phyloP scores from a whole-genome alignment of 2,113 vertebrate species.

The Megatriorchis doriae region DNA sequence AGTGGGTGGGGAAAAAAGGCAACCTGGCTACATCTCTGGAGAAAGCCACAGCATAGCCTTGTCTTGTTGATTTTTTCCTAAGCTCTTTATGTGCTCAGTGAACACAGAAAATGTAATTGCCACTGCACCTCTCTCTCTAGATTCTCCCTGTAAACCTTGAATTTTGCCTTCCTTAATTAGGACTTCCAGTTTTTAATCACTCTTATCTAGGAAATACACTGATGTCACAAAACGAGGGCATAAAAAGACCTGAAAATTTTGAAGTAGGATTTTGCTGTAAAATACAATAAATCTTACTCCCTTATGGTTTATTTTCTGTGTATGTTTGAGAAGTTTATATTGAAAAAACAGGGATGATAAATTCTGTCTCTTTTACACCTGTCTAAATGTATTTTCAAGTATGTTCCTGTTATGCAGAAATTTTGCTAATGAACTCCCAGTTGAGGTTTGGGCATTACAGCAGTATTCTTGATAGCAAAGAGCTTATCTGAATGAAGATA shows the following conservation, averaged over 20 bases:
- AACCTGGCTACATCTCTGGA: background rate
- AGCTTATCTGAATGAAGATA: background rate
- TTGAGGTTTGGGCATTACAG: background rate
- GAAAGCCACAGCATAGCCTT: background rate
- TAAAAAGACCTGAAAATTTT: background rate
- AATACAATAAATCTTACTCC: background rate
- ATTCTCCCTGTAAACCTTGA: background rate
- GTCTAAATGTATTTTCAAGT: background rate
- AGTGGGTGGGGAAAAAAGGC: background rate
- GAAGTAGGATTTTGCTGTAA: background rate
- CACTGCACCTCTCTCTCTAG: background rate
- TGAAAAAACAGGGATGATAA: background rate
- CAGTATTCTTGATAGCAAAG: background rate
- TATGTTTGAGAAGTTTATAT: background rate
- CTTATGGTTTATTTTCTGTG: background rate
- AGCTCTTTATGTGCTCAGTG: background rate
- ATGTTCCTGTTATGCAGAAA: background rate
- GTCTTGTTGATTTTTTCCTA: background rate
- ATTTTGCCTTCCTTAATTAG: background rate
- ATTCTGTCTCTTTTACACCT: background rate
- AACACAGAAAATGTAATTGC: background rate
- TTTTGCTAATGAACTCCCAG: conserved; percentile 15
- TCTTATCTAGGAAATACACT: background rate
- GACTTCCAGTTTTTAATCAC: background rate
- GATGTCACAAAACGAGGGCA: background rate